phyloP scores from a whole-genome alignment of 2,888 invertebrate genomes.

The Coelinius sp. region DNA sequence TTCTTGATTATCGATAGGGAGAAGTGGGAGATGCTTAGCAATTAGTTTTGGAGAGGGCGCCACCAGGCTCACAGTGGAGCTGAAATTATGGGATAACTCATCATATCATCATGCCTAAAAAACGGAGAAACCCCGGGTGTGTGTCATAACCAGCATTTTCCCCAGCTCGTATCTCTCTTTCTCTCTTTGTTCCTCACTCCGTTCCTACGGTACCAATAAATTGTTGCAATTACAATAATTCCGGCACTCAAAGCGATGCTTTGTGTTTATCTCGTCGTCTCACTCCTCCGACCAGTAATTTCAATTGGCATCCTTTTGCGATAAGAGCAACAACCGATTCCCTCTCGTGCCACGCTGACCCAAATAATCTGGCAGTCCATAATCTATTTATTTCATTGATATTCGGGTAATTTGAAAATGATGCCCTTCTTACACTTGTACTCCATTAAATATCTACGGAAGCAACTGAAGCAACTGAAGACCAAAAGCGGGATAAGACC shows the following conservation, averaged over 20 bases:
- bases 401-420: neutral
- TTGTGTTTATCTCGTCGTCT: conserved; percentile 57
- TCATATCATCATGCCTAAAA: conserved; percentile 5
- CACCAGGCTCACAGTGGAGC: conserved; percentile 17
- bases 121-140: conserved; percentile 29
- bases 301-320: conserved; percentile 46
- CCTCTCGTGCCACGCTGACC: conserved; percentile 54
- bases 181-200: conserved; percentile 16
- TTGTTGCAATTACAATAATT: conserved; percentile 67
- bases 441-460: neutral
- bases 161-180: neutral
- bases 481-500: conserved; percentile 34
- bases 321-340: conserved; percentile 49
- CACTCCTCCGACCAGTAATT: conserved; percentile 52
- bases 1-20: conserved; percentile 26
- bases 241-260: conserved; percentile 57
- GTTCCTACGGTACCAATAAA: conserved; percentile 57
- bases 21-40: neutral
- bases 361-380: conserved; percentile 49
- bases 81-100: too few species aligned
- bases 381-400: neutral
- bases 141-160: conserved; percentile 14
- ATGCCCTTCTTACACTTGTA: neutral
- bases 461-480: neutral
- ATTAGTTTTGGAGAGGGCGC: conserved; percentile 45